phyloP scores from a whole-genome alignment of 2,113 vertebrate species.

The Saguinus imperator region DNA sequence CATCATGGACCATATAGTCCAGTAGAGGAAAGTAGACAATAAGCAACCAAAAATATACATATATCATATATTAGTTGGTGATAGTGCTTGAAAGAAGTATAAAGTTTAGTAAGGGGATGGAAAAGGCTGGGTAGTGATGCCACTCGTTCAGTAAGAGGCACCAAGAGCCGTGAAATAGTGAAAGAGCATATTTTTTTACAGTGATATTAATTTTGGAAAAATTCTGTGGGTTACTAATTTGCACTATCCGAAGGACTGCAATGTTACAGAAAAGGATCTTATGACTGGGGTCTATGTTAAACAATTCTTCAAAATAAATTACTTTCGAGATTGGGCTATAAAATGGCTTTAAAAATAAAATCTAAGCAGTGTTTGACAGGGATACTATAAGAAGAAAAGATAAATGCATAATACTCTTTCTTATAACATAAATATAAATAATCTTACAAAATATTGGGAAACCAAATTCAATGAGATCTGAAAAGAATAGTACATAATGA shows the following conservation, averaged over 20 bases:
- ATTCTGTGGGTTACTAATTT: neutral
- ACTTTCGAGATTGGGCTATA: neutral
- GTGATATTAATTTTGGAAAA: neutral
- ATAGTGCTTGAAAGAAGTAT: neutral
- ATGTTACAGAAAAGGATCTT: neutral
- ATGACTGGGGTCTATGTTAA: neutral
- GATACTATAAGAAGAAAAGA: neutral
- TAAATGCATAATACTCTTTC: neutral
- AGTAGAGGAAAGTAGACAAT: neutral
- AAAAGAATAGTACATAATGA: neutral
- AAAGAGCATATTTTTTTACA: neutral
- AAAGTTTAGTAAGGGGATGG: neutral
- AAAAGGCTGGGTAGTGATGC: neutral
- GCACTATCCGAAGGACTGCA: neutral
- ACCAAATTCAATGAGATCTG: neutral
- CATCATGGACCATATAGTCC: neutral
- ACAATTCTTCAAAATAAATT: slow-evolving; percentile 18
- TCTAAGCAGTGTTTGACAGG: slow-evolving; percentile 1
- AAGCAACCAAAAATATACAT: neutral
- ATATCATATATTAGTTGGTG: neutral
- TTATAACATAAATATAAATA: slow-evolving; percentile 22
- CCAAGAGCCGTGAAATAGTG: neutral
- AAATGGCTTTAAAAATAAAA: slow-evolving; percentile 14
- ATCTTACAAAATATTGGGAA: slow-evolving; percentile 9
- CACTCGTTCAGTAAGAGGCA: neutral